Base-by-base conservation (phyloP, 2,113 vertebrate genomes). In the Chlorodrepanis virens region DNA sequence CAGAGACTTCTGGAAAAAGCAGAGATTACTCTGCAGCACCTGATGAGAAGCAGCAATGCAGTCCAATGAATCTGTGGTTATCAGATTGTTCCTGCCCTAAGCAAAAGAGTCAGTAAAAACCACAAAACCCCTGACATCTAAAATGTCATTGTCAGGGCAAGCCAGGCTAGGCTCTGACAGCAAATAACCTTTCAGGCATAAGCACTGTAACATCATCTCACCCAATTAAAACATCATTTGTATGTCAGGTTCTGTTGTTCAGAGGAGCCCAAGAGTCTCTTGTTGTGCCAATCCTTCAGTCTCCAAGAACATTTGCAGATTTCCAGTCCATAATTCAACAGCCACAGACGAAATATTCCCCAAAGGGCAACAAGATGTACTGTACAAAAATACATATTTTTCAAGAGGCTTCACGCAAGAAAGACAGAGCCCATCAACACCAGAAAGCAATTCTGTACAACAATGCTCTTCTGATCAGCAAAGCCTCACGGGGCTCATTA, bases 261-360 rank as follows among this genome's bases (percentile, higher is more conserved):
- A 0, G 50, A 87, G 81, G 45, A 79, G 39, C 57, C 71, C 67
- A 12, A 27, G 42, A 59, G 64, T 31, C 61, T 84, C 75, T 44
- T 18, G 40, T 54, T 4, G 5, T 75, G 83, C 52, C 40, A 59
- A 25, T 81, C 75, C 31, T 74, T 54, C 61, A 13, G 42, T 44
- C 45, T 79, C 47, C 21, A 92, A 75, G 56, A 90, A 27, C 44
- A 65, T 90, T 45, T 81, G 67, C 69, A 92, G 77, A 71, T 88
- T 93, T 83, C 25, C 89, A 79, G 87, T 45, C 60, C 42, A 33
- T 77, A 93, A 93, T 81, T 96, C 87, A 96, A 89, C 3, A 93
- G 44, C 53, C 44, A 19, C 50, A 82, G 87, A 65, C 0, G 0
- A 89, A 81, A 60, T 22, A 77, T 7, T 72, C 71, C 57, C 76